Evolutionary conservation across 1,140 invertebrate genomes (phyloP), one percentile per base, ranked within the genome.

Genomic region (Drosophila azteca): DNA sequence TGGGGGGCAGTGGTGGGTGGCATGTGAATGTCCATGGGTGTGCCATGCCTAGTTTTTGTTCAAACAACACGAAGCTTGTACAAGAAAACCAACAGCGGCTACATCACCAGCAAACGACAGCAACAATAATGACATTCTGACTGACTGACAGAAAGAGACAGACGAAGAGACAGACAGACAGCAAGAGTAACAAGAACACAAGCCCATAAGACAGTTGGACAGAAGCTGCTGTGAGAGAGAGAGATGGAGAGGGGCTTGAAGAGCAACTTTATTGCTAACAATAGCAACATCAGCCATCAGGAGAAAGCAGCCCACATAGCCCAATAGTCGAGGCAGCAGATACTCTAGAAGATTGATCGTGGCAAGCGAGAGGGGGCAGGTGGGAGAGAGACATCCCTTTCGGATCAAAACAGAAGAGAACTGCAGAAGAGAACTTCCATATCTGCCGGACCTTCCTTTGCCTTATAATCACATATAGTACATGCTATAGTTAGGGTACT

Each of bases 121-220:
- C 69, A 78, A 83, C 67, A 78, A 78, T 79, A 82, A 82, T 82
- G 79, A 82, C 79, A 77, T 82, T 82, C 83, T 82, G 79, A 82
- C 79, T 82, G 79, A 82, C 79, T 79, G 79, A 77, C 70, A 68
- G 69, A 11, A 1, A 35, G 8, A 35, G 31, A 35, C 31, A 31
- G 29, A 31, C 79, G n/a, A n/a, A n/a, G n/a, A n/a, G n/a, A n/a
- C n/a, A 31, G 29, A 31, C 6, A 31, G 29, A 31, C 79, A 81
- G 11, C 79, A 82, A 78, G 63, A 78, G 69, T 65, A 85, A 80
- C 73, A 69, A 69, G 64, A 58, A 69, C 66, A 77, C 59, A 49
- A 78, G 70, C 53, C 57, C 79, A 67, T 69, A 77, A 81, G 73
- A 68, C 73, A 73, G 72, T 71, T 50, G 66, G 60, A 73, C 68